Evolutionary conservation across 2,888 invertebrate species (phyloP), one percentile per base, ranked within the genome.

Genomic region (Strigamia transsilvanica): DNA sequence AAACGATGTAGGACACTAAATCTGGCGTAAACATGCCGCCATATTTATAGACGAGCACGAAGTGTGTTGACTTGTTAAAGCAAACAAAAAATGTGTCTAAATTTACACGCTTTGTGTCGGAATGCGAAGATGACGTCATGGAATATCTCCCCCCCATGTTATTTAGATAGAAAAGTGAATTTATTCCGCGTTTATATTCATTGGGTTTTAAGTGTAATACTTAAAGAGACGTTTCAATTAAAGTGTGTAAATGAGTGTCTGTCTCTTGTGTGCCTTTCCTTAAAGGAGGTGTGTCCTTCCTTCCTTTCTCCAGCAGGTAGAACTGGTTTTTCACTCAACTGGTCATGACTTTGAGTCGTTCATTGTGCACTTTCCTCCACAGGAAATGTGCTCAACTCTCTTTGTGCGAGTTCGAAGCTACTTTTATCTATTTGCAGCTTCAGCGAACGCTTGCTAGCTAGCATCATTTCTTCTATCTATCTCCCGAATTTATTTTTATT

Each of bases 321-420:
- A 73, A 73, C 73, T 15, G 73, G 73, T 73, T 73, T 51, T 73
- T 73, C 73, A 27, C 27, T 73, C 32, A 73, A 32, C 73, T 73
- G 73, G 15, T 73, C 73, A n/a, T 73, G 73, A 73, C 73, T 73
- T 73, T 38, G 38, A 38, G 38, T 38, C 38, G 38, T 38, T 73
- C 73, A 73, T 73, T 73, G 73, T 73, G 73, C 73, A 15, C 32
- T 73, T 73, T 73, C 73, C 73, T 32, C 27, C 73, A 13, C 73
- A 73, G 73, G 73, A 73, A 73, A 73, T 73, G 73, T 73, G 73
- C 73, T 27, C 73, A 73, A 73, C 73, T 32, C 15, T 73, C 73
- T 73, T 73, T 73, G 32, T 73, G 73, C 56, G 56, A n/a, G 56
- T 56, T 56, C 6, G 27, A 73, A 32, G 23, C 73, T 7, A 73